Percentiles rank a stretch among this genome's conserved stretches.
phyloP scores from a whole-genome alignment of 2,797 vertebrate genomes.

The Hylomyscus alleni region DNA sequence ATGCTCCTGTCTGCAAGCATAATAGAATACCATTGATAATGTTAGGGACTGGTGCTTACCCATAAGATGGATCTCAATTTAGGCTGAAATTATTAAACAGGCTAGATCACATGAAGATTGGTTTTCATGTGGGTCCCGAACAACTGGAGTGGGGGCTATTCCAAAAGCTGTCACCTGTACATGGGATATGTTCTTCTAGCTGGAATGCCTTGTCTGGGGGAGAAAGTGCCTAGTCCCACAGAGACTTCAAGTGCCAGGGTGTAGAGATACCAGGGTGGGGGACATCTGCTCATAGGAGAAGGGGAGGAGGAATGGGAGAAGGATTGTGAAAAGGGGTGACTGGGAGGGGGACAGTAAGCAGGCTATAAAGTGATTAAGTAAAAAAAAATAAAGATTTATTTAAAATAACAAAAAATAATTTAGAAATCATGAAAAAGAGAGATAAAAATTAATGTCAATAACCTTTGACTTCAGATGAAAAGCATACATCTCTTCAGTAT shows the following conservation, averaged over 20 bases:
- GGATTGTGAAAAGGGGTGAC: background rate
- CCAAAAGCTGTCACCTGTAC: background rate
- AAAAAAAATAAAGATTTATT: background rate
- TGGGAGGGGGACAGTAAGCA: background rate
- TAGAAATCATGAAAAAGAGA: background rate
- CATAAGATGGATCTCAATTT: background rate
- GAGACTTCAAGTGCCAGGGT: background rate
- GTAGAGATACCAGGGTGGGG: background rate
- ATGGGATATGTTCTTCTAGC: background rate
- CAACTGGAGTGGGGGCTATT: background rate
- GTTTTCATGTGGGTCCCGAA: background rate
- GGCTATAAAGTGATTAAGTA: background rate
- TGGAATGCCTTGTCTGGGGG: background rate
- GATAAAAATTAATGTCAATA: background rate
- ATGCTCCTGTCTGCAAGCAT: background rate
- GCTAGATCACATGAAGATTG: background rate
- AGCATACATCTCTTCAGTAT: background rate
- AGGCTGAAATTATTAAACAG: background rate
- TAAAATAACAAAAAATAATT: background rate
- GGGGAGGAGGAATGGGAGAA: background rate
- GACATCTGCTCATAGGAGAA: background rate
- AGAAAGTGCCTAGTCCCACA: background rate
- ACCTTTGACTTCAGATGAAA: background rate
- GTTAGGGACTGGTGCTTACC: background rate
- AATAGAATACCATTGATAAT: background rate